phyloP scores from a whole-genome alignment of 2,113 vertebrate species.

The Machaerirhynchus nigripectus region DNA sequence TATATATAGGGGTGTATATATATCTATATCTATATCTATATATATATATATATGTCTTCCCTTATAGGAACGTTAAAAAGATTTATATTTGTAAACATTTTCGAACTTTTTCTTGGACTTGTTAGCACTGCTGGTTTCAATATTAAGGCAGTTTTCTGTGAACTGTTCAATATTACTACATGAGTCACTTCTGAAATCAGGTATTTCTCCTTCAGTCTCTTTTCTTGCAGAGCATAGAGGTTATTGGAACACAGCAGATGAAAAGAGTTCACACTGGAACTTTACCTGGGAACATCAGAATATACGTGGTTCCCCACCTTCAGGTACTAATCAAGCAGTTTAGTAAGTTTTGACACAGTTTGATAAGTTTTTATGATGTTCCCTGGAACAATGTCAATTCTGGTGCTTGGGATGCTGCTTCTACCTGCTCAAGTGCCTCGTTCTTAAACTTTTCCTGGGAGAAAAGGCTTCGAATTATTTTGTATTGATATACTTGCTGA shows the following conservation, averaged over 20 bases:
- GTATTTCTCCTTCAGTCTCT: not conserved
- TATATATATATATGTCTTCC: no score
- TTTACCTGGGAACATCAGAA: accelerated
- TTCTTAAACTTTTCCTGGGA: not conserved
- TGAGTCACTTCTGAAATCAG: not conserved
- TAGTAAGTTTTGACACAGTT: not conserved
- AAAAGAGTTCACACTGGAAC: accelerated
- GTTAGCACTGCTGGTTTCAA: not conserved
- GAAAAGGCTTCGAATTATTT: not conserved
- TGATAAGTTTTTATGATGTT: not conserved
- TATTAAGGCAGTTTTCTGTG: not conserved
- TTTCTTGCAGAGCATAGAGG: accelerated
- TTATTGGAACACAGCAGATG: not conserved
- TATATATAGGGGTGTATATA: accelerated
- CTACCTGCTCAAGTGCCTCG: not conserved
- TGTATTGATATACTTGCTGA: not conserved
- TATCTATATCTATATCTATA: no score
- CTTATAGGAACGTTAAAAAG: no score
- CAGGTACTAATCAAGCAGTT: not conserved
- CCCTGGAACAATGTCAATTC: not conserved
- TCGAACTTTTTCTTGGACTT: not conserved
- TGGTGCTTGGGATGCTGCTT: not conserved
- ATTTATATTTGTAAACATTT: not conserved
- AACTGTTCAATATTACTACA: not conserved
- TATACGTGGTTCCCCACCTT: accelerated